Evolutionary conservation across 1,140 invertebrate genomes (phyloP).

Genomic region (Ips typographus): DNA sequence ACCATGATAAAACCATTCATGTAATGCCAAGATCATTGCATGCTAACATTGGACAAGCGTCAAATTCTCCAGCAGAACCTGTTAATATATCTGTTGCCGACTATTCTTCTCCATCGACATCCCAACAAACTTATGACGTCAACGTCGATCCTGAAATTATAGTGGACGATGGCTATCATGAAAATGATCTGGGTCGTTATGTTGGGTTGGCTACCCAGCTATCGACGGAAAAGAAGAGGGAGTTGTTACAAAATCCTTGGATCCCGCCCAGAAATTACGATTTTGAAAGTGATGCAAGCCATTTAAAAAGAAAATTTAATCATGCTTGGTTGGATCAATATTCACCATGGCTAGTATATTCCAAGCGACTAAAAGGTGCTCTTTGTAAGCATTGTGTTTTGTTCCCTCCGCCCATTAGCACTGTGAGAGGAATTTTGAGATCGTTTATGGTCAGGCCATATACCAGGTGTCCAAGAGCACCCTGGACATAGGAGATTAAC

Average conservation of each 20-base stretch:
- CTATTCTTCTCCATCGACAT: slow-evolving; percentile 22
- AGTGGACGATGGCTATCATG: slow-evolving; percentile 21
- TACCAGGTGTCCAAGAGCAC: too few relatives aligned
- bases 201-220: slow-evolving; percentile 25
- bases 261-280: slow-evolving; percentile 11
- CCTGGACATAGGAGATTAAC: too few relatives aligned
- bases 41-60: slow-evolving; percentile 29
- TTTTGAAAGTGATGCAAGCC: slow-evolving; percentile 19
- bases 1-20: slow-evolving; percentile 13
- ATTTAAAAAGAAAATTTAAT: slow-evolving; percentile 30
- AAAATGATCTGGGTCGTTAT: slow-evolving; percentile 38
- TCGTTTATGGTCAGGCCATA: slow-evolving; percentile 38
- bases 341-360: slow-evolving; percentile 43
- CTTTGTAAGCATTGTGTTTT: slow-evolving; percentile 37
- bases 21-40: slow-evolving; percentile 35
- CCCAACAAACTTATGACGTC: slow-evolving; percentile 2
- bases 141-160: neutral
- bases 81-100: slow-evolving; percentile 21
- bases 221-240: slow-evolving; percentile 22
- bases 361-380: slow-evolving; percentile 42
- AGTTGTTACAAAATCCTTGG: slow-evolving; percentile 26
- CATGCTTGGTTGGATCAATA: slow-evolving; percentile 39
- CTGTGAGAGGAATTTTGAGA: slow-evolving; percentile 33
- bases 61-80: slow-evolving; percentile 22
- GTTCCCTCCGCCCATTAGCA: slow-evolving; percentile 38